Evolutionary conservation across 1,140 invertebrate genomes (phyloP).

Genomic region (Brachionus sp.): DNA sequence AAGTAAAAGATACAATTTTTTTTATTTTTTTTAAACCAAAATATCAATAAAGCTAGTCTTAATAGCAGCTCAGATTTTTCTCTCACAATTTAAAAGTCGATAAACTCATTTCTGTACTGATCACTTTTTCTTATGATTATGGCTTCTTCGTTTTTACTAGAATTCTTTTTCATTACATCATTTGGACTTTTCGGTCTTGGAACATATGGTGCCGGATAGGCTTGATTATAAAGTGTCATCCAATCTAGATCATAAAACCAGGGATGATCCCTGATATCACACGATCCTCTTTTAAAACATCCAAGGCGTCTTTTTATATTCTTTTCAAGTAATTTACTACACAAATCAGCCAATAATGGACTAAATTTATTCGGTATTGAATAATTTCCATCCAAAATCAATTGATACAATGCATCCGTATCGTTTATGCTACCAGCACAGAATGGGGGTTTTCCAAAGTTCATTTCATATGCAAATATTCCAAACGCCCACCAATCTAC

Average conservation of each 20-base stretch:
- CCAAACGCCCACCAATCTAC: slow-evolving; percentile 46
- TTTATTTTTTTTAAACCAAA: too few relatives aligned
- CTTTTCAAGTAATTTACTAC: not conserved
- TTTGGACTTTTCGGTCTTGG: not conserved
- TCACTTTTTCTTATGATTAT: not conserved
- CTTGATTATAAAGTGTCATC: slow-evolving; percentile 4
- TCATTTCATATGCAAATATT: slow-evolving; percentile 65
- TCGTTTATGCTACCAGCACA: slow-evolving; percentile 61
- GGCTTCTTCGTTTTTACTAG: not conserved
- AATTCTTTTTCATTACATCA: not conserved
- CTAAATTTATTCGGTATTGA: not conserved
- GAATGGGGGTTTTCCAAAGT: slow-evolving; percentile 69
- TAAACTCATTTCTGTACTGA: slow-evolving; percentile 10
- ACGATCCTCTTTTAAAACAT: not conserved
- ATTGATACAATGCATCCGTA: slow-evolving; percentile 47
- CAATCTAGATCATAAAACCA: slow-evolving; percentile 29
- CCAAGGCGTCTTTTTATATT: slow-evolving; percentile 13
- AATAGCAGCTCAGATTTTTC: not conserved
- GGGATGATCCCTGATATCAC: slow-evolving; percentile 14
- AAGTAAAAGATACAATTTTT: too few relatives aligned
- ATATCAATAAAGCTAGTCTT: too few relatives aligned
- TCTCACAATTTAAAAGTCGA: not conserved
- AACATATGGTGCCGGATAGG: not conserved
- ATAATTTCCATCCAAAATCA: slow-evolving; percentile 46
- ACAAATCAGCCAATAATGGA: not conserved